Evolutionary conservation across 2,888 invertebrate species (phyloP).

Genomic region (Alloplasta piceator): DNA sequence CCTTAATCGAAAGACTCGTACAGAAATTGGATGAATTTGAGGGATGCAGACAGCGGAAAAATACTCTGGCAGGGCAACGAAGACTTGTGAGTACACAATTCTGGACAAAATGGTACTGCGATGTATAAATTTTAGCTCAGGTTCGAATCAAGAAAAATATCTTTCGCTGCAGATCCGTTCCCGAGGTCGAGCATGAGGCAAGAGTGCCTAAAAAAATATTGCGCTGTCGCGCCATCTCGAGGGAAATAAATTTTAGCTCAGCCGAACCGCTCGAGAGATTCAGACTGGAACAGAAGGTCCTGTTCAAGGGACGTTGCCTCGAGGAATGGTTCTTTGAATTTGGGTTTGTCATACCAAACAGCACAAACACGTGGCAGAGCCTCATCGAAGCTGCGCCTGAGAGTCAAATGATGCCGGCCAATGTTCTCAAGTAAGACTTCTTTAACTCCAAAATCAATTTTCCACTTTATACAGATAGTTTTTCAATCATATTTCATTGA

Average conservation of each 20-base stretch:
- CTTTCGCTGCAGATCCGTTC: conserved; percentile 85
- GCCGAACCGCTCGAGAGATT: conserved; percentile 98
- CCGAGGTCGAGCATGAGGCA: conserved; percentile 97
- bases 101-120: background rate
- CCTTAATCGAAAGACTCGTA: conserved; percentile 73
- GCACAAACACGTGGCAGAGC: conserved; percentile 99
- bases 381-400: conserved; percentile 99
- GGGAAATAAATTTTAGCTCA: conserved; percentile 96
- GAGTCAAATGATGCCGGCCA: conserved; percentile 99
- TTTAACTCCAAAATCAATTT: background rate
- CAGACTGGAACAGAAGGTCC: conserved; percentile 93
- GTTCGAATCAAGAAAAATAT: background rate
- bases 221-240: conserved; percentile 94
- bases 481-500: background rate
- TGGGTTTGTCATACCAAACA: conserved; percentile 99
- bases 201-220: conserved; percentile 98
- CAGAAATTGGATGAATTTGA: conserved; percentile 98
- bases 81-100: conserved; percentile 88
- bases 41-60: conserved; percentile 97
- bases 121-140: background rate
- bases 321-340: conserved; percentile 99
- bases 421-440: conserved; percentile 93
- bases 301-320: conserved; percentile 94
- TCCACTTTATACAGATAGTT: background rate
- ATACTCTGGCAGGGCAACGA: conserved; percentile 98